Base-by-base conservation (phyloP, 2,888 invertebrate species). In the Chironomus tentans region DNA sequence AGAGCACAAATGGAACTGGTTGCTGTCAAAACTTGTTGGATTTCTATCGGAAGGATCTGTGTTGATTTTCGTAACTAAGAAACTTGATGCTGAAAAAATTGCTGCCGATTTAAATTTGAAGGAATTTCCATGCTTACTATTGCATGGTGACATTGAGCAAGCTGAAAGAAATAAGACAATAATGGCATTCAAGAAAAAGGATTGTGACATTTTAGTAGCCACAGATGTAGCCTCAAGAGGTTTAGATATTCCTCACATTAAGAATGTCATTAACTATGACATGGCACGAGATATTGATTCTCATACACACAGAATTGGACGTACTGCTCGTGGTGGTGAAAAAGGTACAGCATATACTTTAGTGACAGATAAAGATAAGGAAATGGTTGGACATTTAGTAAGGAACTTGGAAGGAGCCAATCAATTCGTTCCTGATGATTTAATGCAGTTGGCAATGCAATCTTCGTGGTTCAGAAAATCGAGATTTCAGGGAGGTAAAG, bases 141-240 rank as follows among this genome's bases (percentile, higher is more conserved):
- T 99, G 22, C 99, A 99, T 83, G 99, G 99, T 76, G 99, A 99
- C 82, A 97, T 99, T 94, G 95, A 96, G 81, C 98, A 99, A 82
- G 90, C 91, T 0, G 98, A 98, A 83, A 88, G 99, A 81, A 99
- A 98, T 84, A 94, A 96, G 83, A 96, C 98, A n/a, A 97, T 99
- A 79, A 93, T 91, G 2, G 88, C 93, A 28, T 99, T 99, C 84
- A 96, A 98, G 82, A 91, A 93, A 80, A 93, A 94, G 81, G 92
- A 95, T 82, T 91, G 91, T 80, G 89, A 88, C 78, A 92, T 98
- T 78, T 86, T 99, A 78, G 97, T 97, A 18, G 97, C 97, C 21
- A 97, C 97, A 0, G 87, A 87, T 81, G 87, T 87, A n/a, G 86
- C 87, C 86, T 98, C 98, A 1, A 90, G 98, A 77, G 98, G 98